Evolutionary conservation across 2,888 invertebrate species (phyloP).

Genomic region (Caenorhabditis afra): DNA sequence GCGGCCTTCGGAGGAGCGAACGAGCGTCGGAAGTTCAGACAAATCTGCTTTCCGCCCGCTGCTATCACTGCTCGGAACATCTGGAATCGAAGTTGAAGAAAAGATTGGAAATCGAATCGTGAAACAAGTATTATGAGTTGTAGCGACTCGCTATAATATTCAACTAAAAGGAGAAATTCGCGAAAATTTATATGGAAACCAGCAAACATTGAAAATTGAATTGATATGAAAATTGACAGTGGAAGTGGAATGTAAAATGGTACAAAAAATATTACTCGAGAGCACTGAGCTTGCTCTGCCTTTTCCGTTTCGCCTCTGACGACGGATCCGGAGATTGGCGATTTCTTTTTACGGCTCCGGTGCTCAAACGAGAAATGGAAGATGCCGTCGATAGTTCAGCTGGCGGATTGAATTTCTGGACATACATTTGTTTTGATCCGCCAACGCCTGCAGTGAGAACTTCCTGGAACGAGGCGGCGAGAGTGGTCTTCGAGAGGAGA

Average conservation of each 20-base stretch:
- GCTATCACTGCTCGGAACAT: constrained; percentile 45
- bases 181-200: too few species aligned
- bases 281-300: constrained; percentile 48
- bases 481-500: constrained; percentile 34
- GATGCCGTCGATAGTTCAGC: background rate
- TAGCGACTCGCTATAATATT: too few species aligned
- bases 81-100: constrained; percentile 16
- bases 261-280: constrained; percentile 36
- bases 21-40: constrained; percentile 14
- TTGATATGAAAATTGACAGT: too few species aligned
- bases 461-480: constrained; percentile 50
- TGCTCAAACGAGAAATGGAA: constrained; percentile 6
- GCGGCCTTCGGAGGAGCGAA: constrained; percentile 54
- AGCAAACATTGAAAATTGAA: too few species aligned
- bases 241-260: constrained; percentile 4
- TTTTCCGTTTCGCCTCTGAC: constrained; percentile 24
- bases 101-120: background rate
- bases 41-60: background rate
- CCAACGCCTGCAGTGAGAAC: constrained; percentile 20
- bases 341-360: constrained; percentile 16
- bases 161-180: too few species aligned
- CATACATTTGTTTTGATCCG: constrained; percentile 61
- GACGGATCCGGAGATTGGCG: constrained; percentile 10
- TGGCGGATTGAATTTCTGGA: constrained; percentile 23
- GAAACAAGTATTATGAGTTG: background rate